Evolutionary conservation across 1,140 invertebrate genomes (phyloP).

Genomic region (Drosophila ficusphila): DNA sequence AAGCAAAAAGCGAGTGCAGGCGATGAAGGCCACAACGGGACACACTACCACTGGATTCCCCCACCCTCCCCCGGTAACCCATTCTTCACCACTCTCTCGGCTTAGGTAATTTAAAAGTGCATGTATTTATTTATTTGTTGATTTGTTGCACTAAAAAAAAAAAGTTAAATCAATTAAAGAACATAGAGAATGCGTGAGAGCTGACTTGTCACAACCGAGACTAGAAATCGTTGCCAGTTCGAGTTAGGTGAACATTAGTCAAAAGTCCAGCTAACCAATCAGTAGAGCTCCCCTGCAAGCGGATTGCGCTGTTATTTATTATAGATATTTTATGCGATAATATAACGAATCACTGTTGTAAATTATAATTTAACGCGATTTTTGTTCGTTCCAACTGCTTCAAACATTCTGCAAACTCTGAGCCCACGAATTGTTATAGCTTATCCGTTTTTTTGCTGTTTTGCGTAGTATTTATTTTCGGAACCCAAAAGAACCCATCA

Average conservation of each 20-base stretch:
- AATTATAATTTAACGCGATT: constrained; percentile 44
- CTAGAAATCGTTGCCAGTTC: constrained; percentile 30
- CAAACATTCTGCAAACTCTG: constrained; percentile 43
- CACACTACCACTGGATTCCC: constrained; percentile 3
- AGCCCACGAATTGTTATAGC: constrained; percentile 49
- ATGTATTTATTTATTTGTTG: constrained; percentile 81
- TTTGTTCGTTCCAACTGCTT: constrained; percentile 39
- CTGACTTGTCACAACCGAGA: constrained; percentile 57
- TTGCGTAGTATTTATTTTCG: constrained; percentile 68
- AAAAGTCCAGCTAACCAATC: constrained; percentile 48
- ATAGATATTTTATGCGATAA: constrained; percentile 54
- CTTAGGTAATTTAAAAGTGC: constrained; percentile 69
- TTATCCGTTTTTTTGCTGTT: constrained; percentile 50
- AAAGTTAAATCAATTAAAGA: constrained; percentile 47
- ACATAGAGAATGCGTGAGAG: constrained; percentile 10
- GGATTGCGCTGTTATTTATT: constrained; percentile 70
- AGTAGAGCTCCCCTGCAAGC: constrained; percentile 26
- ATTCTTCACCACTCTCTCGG: constrained; percentile 22
- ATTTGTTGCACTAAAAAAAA: constrained; percentile 73
- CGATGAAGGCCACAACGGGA: constrained; percentile 12
- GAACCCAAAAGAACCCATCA: constrained; percentile 35
- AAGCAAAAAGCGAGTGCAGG: constrained; percentile 13
- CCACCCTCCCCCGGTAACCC: neutral
- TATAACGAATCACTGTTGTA: constrained; percentile 44
- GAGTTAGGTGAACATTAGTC: constrained; percentile 25